Evolutionary conservation across 2,888 invertebrate genomes (phyloP), one percentile per base, ranked within the genome.

Genomic region (Tenthredo mesomela): DNA sequence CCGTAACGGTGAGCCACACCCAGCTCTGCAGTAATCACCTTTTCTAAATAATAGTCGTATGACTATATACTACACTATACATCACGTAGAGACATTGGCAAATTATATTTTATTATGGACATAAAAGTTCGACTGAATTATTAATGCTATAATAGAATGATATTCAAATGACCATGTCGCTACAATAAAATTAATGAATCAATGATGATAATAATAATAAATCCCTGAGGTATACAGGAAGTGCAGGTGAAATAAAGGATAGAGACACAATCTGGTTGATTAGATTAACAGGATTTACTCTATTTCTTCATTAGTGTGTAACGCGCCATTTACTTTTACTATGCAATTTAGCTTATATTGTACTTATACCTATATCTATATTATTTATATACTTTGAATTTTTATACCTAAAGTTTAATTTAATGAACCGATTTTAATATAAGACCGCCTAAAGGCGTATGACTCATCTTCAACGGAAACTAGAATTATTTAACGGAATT

Each of bases 401-500:
- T 37, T 70, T n/a, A 18, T 37, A 70, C 33, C 43, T 15, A 15
- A 15, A 47, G 70, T 2, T 18, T 10, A 43, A 43, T 21, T 73
- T 73, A 73, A 73, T 73, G 71, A 12, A 43, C 43, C 71, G 71
- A 18, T 43, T 43, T 47, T 15, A 15, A 47, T 47, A 25, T 5
- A 73, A 43, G 12, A 40, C 25, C 43, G 43, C 71, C 71, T 12
- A 0, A 0, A 40, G 25, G 71, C 21, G 3, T 7, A 3, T 43
- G 43, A 29, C 29, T n/a, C 2, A 10, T 43, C 21, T 21, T 12
- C 9, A 73, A 73, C 71, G 43, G 40, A 21, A 43, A 73, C 71
- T 73, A n/a, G 21, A 73, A 73, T 73, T 73, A 73, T 73, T 73
- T 43, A 73, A 73, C 43, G 71, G 12, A 73, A 73, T 73, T 43